Evolutionary conservation across 37 sponge, comb jelly and placozoan species (phyloP).

Genomic region (Diacarnus erythraeanus): DNA sequence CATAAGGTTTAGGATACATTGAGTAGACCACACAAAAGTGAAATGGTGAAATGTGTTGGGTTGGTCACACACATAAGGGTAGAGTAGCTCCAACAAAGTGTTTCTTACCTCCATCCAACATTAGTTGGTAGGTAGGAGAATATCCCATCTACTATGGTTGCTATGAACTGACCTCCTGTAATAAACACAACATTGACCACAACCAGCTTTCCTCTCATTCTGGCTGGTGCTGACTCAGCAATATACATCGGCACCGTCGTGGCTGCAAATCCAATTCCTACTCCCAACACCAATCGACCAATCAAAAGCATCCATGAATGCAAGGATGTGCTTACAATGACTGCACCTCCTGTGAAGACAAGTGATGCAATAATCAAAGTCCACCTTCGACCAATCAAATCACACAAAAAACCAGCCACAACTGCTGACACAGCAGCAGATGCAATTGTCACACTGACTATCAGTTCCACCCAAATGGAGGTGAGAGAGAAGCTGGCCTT

Average conservation of each 20-base stretch:
- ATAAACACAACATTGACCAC: slow-evolving; percentile 72
- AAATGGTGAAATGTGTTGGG: no score
- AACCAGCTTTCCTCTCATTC: slow-evolving; percentile 84
- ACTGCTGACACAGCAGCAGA: slow-evolving; percentile 80
- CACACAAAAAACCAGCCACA: slow-evolving; percentile 54
- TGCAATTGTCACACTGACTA: slow-evolving; percentile 80
- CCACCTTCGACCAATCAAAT: slow-evolving; percentile 71
- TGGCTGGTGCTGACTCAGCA: slow-evolving; percentile 83
- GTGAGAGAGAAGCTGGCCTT: slow-evolving; percentile 37
- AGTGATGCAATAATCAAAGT: slow-evolving; percentile 69
- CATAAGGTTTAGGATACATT: no score
- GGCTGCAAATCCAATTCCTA: slow-evolving; percentile 83
- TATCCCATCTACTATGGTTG: slow-evolving; percentile 73
- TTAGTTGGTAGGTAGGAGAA: slow-evolving; percentile 46
- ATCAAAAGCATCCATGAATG: slow-evolving; percentile 57
- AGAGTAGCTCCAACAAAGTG: no score
- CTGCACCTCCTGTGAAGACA: slow-evolving; percentile 86
- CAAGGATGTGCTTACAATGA: slow-evolving; percentile 59
- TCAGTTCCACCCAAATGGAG: slow-evolving; percentile 60
- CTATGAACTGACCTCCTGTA: slow-evolving; percentile 86
- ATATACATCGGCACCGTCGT: slow-evolving; percentile 88
- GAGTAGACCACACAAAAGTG: no score
- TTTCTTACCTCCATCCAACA: slow-evolving; percentile 82
- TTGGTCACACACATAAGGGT: no score
- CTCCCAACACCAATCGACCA: slow-evolving; percentile 79